phyloP scores from a whole-genome alignment of 2,797 vertebrate genomes.

The Enteromius paludinosus region DNA sequence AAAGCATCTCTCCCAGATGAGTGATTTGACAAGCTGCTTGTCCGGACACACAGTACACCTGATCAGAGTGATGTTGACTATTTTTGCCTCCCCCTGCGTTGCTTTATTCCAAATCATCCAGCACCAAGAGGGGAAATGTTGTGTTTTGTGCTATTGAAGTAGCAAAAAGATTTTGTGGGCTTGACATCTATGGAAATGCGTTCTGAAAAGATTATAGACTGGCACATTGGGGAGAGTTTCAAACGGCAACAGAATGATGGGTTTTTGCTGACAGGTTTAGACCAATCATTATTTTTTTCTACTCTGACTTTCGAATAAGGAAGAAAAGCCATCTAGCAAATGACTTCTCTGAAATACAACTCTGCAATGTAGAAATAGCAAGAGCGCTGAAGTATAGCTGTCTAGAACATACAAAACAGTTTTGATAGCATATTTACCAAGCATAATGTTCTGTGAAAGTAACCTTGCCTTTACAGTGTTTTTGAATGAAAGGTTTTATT shows the following conservation, averaged over 20 bases:
- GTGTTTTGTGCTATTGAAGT: slow-evolving; percentile 15
- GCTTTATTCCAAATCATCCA: slow-evolving; percentile 43
- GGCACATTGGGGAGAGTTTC: slow-evolving; percentile 29
- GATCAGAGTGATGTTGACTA: slow-evolving; percentile 49
- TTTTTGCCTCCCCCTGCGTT: slow-evolving; percentile 38
- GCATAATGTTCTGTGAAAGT: slow-evolving; percentile 38
- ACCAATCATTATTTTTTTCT: slow-evolving; percentile 20
- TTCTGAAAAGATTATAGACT: slow-evolving; percentile 42
- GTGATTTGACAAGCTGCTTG: slow-evolving; percentile 58
- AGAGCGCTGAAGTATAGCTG: slow-evolving; percentile 14
- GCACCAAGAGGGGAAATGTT: slow-evolving; percentile 2
- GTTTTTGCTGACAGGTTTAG: slow-evolving; percentile 40
- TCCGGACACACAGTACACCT: slow-evolving; percentile 51
- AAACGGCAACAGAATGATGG: slow-evolving; percentile 22
- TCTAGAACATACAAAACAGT: slow-evolving; percentile 6
- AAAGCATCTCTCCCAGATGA: slow-evolving; percentile 55
- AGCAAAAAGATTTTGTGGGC: slow-evolving; percentile 25
- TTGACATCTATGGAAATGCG: slow-evolving; percentile 43
- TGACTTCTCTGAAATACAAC: slow-evolving; percentile 8
- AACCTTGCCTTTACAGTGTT: slow-evolving; percentile 27
- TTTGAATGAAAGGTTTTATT: slow-evolving; percentile 26
- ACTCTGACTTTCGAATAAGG: slow-evolving; percentile 17
- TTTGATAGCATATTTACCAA: slow-evolving; percentile 45
- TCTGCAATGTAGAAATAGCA: slow-evolving; percentile 12
- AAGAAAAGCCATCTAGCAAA: slow-evolving; percentile 24